Evolutionary conservation across 2,797 vertebrate species (phyloP), one percentile per base, ranked within the genome.

Genomic region (Percopsis omiscomaycus): DNA sequence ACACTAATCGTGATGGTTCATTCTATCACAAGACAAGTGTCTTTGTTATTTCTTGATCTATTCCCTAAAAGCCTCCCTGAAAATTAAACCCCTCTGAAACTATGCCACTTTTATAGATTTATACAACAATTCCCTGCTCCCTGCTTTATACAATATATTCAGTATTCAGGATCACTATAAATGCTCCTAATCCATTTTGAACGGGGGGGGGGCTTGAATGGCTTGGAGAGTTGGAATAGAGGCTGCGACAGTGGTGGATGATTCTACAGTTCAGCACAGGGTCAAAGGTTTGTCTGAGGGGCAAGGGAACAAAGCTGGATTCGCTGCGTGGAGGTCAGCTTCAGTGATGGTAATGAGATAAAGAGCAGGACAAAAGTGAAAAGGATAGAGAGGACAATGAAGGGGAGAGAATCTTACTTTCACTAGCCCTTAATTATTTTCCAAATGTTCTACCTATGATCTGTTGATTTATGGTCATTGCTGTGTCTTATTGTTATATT

Each of bases 261-360:
- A 93, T 93, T 86, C 90, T 91, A 51, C 83, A 73, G 91, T 91
- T 92, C 91, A 93, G 69, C 51, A 10, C n/a, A 3, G 75, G 91
- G 92, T 89, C 85, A 91, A 81, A 87, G 86, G 89, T 89, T 89
- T 86, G 73, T 82, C 80, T 84, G 75, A 62, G 75, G 86, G 90
- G 79, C 77, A 67, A 77, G 64, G 69, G 68, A 71, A 66, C 84
- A 83, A 89, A 91, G 85, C 84, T 91, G 88, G 86, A 85, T 71
- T 66, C 77, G 68, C 70, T 9, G 59, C 82, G 72, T 68, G 1
- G 72, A 85, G 88, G 86, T 89, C 84, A 84, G 69, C 86, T 55
- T 90, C 87, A 88, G 89, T 89, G 80, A 92, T 92, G 91, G 77
- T 91, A 93, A 93, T 93, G 87, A 86, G 86, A 87, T 79, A 84